phyloP scores from a whole-genome alignment of 2,888 invertebrate genomes.

The Gymnoscelis rufifasciata region DNA sequence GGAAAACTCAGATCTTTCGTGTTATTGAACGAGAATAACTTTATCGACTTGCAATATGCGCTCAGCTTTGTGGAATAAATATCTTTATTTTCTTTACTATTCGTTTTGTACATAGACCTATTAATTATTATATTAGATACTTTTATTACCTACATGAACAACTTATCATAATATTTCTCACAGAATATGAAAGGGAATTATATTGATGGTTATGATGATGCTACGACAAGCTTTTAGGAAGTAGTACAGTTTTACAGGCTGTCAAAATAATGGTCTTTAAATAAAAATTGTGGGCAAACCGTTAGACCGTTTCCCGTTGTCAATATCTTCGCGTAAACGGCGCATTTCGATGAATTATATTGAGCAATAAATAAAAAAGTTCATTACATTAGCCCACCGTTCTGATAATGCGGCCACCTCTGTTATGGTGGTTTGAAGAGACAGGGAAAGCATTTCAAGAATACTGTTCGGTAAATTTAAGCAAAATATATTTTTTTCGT shows the following conservation, averaged over 20 bases:
- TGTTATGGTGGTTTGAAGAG: conserved; percentile 27
- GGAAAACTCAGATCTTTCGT: conserved; percentile 74
- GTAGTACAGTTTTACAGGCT: conserved; percentile 14
- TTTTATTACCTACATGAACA: too few species aligned
- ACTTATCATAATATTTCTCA: too few species aligned
- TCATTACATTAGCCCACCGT: conserved; percentile 59
- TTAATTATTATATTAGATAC: too few species aligned
- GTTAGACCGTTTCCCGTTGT: conserved; percentile 39
- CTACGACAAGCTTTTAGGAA: too few species aligned
- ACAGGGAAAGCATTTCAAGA: too few species aligned
- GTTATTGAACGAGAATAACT: conserved; percentile 75
- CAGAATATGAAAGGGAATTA: too few species aligned
- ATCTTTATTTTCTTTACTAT: not conserved
- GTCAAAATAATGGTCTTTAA: conserved; percentile 36
- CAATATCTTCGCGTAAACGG: conserved; percentile 40
- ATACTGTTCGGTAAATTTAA: too few species aligned
- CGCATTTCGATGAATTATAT: conserved; percentile 41
- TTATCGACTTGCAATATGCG: conserved; percentile 67
- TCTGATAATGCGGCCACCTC: conserved; percentile 60
- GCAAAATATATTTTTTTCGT: too few species aligned
- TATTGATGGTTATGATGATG: too few species aligned
- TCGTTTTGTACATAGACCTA: not conserved
- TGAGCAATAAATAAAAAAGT: conserved; percentile 58
- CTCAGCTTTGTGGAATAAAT: conserved; percentile 17
- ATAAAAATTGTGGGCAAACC: conserved; percentile 38